Base-by-base conservation (phyloP, 2,797 vertebrate genomes). In the Enteromius mattozi region DNA sequence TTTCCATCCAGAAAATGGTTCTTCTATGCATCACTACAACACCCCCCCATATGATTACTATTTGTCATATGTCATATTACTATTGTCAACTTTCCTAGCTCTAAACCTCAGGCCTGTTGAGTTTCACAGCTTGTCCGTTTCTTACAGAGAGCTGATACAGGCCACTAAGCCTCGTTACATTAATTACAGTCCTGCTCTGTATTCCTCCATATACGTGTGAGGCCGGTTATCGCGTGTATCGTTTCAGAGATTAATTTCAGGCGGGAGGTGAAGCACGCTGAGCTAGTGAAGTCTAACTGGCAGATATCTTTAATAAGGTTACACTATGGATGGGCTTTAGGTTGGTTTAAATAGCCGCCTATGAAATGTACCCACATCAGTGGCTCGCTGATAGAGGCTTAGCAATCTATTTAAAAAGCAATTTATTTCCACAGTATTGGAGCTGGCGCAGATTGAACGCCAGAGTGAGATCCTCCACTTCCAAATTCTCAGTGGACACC, bases 351-450 rank as follows among this genome's bases (percentile, higher is more conserved):
- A 94, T 91, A 92, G 91, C 87, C 71, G 89, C 76, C 90, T 89
- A 92, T 92, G 92, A 93, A 93, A 93, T 89, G 90, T 92, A 91
- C 93, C 91, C 93, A 94, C 90, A 93, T 92, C 92, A 92, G 86
- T 89, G 91, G 88, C 89, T 93, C 88, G 86, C 86, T 92, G 92
- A 93, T 91, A 89, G 89, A 89, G 92, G 89, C 92, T 91, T 92
- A 93, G 92, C 92, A 93, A 93, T 95, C 92, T 93, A 93, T 95
- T 95, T 94, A 93, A 95, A 94, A 94, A 93, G 90, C 92, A 93
- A 94, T 94, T 93, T 94, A 93, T 94, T 94, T 92, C 92, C 83
- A 78, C 89, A 86, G 90, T 91, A 82, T 90, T 91, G 89, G 89
- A 94, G 92, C 93, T 92, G 92, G 91, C 86, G 87, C 92, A 92